These are phyloP conservation scores for Synergus laeviventris DNA, from an alignment of 2,888 invertebrate genomes.

Conservation along the genomic window DNA sequence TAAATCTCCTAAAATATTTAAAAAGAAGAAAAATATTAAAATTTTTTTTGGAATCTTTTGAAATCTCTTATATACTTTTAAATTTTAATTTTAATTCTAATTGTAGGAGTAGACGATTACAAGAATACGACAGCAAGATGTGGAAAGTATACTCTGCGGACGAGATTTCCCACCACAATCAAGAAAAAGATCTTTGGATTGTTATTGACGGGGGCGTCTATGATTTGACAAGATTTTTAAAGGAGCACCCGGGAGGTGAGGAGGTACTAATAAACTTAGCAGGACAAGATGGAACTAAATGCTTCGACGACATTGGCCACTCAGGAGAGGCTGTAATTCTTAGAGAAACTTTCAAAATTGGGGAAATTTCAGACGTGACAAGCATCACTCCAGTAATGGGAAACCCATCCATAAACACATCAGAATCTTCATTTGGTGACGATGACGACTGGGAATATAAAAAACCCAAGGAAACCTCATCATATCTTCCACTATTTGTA, in stretches of 20 bases:
- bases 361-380: constrained; percentile 73
- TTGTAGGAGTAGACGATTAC: neutral
- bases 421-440: constrained; percentile 41
- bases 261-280: constrained; percentile 79
- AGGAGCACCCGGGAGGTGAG: constrained; percentile 81
- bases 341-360: constrained; percentile 80
- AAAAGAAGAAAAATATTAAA: no score
- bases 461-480: constrained; percentile 52
- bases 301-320: constrained; percentile 85
- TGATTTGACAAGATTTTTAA: constrained; percentile 79
- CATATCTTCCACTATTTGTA: constrained; percentile 51
- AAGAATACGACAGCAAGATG: neutral
- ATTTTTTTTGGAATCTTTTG: no score
- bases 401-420: neutral
- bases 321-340: constrained; percentile 81
- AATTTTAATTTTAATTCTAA: neutral
- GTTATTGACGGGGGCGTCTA: constrained; percentile 79
- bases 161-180: constrained; percentile 77
- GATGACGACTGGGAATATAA: constrained; percentile 65
- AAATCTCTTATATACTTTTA: neutral
- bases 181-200: constrained; percentile 77
- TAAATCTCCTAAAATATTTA: no score
- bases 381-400: neutral
- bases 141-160: constrained; percentile 64
- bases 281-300: constrained; percentile 79